Evolutionary conservation across 1,140 invertebrate species (phyloP).

Genomic region (Drosophila hydei): DNA sequence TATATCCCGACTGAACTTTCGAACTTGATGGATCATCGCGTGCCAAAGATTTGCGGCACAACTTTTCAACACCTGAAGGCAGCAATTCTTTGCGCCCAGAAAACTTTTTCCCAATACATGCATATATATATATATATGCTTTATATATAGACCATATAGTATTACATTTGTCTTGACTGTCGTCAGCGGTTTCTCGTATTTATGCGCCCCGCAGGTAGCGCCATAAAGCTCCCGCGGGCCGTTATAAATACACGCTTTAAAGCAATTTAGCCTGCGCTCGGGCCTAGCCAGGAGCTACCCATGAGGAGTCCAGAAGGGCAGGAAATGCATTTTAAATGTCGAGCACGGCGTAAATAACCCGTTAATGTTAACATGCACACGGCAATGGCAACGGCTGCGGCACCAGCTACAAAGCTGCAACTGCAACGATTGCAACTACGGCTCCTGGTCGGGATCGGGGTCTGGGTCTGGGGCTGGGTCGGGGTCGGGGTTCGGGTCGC

Average conservation of each 20-base stretch:
- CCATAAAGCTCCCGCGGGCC: conserved; percentile 58
- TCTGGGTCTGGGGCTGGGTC: background rate
- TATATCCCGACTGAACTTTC: background rate
- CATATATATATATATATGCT: background rate
- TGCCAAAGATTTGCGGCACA: conserved; percentile 26
- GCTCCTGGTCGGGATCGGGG: too few species aligned
- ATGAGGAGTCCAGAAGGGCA: conserved; percentile 8
- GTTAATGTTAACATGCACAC: conserved; percentile 72
- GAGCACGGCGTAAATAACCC: conserved; percentile 71
- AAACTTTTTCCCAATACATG: background rate
- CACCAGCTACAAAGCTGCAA: too few species aligned
- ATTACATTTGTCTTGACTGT: conserved; percentile 35
- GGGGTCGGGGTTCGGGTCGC: background rate
- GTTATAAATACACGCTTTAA: conserved; percentile 71
- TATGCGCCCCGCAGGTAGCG: conserved; percentile 47
- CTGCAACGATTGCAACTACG: too few species aligned
- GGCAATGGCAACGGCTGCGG: conserved; percentile 5
- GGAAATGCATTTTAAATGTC: conserved; percentile 80
- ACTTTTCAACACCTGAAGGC: conserved; percentile 28
- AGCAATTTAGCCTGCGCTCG: conserved; percentile 42
- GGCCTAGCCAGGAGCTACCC: conserved; percentile 6
- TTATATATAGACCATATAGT: conserved; percentile 5
- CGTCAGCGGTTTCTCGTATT: conserved; percentile 55
- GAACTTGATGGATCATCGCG: conserved; percentile 30
- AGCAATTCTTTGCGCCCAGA: conserved; percentile 14